These are phyloP conservation scores for Campodea augens DNA, from an alignment of 1,140 invertebrate genomes.

Conservation along the genomic window DNA sequence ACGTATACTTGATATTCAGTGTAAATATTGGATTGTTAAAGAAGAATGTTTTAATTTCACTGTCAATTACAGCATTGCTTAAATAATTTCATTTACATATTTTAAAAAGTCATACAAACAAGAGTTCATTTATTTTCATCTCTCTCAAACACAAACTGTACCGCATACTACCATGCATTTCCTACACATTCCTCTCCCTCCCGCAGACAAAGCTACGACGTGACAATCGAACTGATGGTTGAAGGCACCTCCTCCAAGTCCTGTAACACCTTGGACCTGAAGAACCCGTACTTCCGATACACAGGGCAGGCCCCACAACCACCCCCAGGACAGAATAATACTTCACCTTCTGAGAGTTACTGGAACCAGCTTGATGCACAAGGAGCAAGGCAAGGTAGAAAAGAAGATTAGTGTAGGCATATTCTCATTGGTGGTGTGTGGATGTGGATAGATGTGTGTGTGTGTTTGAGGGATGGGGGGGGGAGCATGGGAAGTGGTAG, in stretches of 20 bases:
- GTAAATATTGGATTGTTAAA: too few relatives aligned
- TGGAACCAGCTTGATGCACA: constrained; percentile 69
- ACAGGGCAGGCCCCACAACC: constrained; percentile 69
- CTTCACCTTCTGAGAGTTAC: constrained; percentile 78
- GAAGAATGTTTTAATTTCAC: too few relatives aligned
- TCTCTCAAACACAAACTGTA: too few relatives aligned
- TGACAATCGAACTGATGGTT: constrained; percentile 83
- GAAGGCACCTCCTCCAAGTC: constrained; percentile 65
- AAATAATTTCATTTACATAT: too few relatives aligned
- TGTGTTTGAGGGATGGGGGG: background rate
- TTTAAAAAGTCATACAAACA: too few relatives aligned
- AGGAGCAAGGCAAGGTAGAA: constrained; percentile 34
- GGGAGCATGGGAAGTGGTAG: background rate
- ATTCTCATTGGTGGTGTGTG: constrained; percentile 15
- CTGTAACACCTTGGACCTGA: constrained; percentile 85
- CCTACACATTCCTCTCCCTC: too few relatives aligned
- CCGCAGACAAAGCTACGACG: constrained; percentile 91
- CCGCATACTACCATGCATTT: too few relatives aligned
- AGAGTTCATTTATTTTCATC: too few relatives aligned
- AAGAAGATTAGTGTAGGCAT: background rate
- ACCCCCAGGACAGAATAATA: constrained; percentile 69
- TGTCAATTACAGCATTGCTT: too few relatives aligned
- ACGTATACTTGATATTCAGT: too few relatives aligned
- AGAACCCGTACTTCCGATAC: constrained; percentile 96
- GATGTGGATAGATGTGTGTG: constrained; percentile 8